Base-by-base conservation (phyloP, 2,113 vertebrate species). In the Oryzias melastigma region DNA sequence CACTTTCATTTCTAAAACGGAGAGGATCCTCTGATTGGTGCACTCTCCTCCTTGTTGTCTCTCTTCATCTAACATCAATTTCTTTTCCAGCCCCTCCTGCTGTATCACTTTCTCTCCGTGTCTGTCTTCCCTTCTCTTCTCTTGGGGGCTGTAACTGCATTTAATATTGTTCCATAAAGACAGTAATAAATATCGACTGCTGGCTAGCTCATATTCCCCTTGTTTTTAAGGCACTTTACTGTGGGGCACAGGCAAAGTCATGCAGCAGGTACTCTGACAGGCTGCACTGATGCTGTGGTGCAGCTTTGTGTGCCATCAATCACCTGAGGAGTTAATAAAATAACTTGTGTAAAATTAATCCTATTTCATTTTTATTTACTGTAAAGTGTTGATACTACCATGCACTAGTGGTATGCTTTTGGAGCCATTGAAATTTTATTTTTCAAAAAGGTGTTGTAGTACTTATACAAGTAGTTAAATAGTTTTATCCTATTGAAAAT, bases 181-280 rank as follows among this genome's bases (percentile, higher is more conserved):
- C 62, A 87, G 83, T 88, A 86, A 89, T 89, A 89, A 88, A 89
- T 89, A 89, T 89, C 62, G 88, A 89, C 86, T 83, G 72, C 78
- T 85, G 85, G 81, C 78, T 59, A 76, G 87, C 84, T 85, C 84
- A 86, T 84, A 83, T 86, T 84, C 62, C 68, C 40, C 75, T 57
- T 81, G 72, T 85, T 79, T 81, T 77, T 63, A 73, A 83, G 77
- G 68, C 67, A 71, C 69, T 76, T 69, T 18, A 65, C 72, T 74
- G 73, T 69, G 64, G 73, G 71, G 53, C 80, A 52, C 48, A 62
- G 63, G 59, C 79, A 85, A 84, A 85, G 84, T 84, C 81, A 72
- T 65, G 68, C 67, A 75, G 81, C 52, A 73, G 79, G 71, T 18
- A 85, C 66, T 71, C 65, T 24, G 5, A 52, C 52, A 0, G 5